Percentiles rank a stretch among this genome's conserved stretches.
Evolutionary conservation across 1,140 invertebrate genomes (phyloP).

Genomic region (Lepidurus couesii): DNA sequence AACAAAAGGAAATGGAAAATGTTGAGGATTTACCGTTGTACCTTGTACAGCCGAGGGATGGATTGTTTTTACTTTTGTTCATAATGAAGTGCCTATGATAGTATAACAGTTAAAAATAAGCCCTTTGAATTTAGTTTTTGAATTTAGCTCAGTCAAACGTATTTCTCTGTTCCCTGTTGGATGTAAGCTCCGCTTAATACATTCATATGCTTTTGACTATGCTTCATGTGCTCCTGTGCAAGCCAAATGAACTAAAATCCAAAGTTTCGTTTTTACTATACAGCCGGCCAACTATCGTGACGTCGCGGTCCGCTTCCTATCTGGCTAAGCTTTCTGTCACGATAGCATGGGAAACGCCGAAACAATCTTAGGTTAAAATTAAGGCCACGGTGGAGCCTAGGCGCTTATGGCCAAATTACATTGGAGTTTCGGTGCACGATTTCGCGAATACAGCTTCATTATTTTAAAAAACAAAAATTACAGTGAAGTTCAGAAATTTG

Average conservation of each 20-base stretch:
- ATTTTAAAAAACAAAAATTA: no score
- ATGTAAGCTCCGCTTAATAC: conserved; percentile 18
- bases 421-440: no score
- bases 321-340: no score
- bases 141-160: conserved; percentile 3
- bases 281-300: no score
- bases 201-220: conserved; percentile 22
- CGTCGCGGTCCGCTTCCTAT: no score
- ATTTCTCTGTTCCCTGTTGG: conserved; percentile 2
- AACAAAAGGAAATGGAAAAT: not conserved
- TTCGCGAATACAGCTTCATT: no score
- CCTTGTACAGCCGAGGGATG: not conserved
- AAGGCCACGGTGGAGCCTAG: no score
- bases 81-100: conserved; percentile 11
- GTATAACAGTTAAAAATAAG: not conserved
- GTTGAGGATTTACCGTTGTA: not conserved
- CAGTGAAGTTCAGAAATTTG: no score
- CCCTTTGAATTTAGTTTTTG: not conserved
- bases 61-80: conserved; percentile 19
- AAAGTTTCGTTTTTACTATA: no score
- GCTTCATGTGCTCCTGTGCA: not conserved
- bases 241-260: not conserved
- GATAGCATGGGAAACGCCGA: no score
- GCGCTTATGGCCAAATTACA: no score
- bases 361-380: no score